Conservation (phyloP, 2,888 invertebrate species). For the Nephrotoma flavescens region DNA sequence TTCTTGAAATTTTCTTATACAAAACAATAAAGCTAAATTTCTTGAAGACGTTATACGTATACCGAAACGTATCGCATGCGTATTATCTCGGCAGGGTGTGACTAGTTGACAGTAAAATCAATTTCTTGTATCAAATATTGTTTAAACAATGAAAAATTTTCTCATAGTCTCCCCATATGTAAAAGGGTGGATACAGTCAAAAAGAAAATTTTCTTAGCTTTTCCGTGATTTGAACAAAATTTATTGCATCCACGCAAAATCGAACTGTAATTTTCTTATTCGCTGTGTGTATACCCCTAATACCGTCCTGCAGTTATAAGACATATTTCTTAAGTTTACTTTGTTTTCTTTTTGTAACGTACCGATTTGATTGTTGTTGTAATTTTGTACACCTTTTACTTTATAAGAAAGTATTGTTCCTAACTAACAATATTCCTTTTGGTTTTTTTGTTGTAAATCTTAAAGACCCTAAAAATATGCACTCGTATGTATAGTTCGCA, state of each 20-base stretch:
- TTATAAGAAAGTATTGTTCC: background rate
- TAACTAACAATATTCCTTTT: background rate
- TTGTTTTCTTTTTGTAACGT: background rate
- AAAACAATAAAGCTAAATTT: slow-evolving; percentile 2
- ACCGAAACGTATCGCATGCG: background rate
- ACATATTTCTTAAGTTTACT: background rate
- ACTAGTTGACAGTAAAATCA: background rate
- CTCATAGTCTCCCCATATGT: background rate
- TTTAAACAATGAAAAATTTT: background rate
- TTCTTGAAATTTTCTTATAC: background rate
- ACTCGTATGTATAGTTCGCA: background rate
- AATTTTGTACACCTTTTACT: slow-evolving; percentile 1
- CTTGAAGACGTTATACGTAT: slow-evolving; percentile 7
- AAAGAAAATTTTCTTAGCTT: background rate
- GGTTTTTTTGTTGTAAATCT: background rate
- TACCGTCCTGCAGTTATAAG: background rate
- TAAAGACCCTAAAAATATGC: background rate
- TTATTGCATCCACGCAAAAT: background rate
- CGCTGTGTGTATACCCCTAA: background rate
- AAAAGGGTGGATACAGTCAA: background rate
- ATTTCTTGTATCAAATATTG: background rate
- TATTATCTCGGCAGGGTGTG: slow-evolving; percentile 1
- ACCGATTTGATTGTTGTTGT: background rate
- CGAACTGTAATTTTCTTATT: background rate
- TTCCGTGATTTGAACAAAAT: background rate